A percentile compares a stretch with the other conserved stretches of the same genome.
Evolutionary conservation across 2,797 vertebrate species (phyloP).

Genomic region (Erethizon dorsatum): DNA sequence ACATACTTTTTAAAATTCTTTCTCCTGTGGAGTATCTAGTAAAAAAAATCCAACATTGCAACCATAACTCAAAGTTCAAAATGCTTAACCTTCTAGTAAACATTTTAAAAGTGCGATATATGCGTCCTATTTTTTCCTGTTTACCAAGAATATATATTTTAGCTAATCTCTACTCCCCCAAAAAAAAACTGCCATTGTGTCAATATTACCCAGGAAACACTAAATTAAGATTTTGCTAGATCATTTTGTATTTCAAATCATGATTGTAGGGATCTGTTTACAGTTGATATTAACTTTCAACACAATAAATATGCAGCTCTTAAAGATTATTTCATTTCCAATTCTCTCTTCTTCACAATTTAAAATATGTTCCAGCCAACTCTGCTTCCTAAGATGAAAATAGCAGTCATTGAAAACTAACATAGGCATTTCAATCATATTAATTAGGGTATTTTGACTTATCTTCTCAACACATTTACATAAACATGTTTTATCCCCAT

Average conservation of each 20-base stretch:
- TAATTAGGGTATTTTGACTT: conserved; percentile 16
- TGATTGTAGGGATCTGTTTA: background rate
- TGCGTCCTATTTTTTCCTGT: background rate
- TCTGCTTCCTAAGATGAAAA: conserved; percentile 21
- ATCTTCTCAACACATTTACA: background rate
- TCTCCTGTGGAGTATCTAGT: background rate
- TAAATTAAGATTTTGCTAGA: background rate
- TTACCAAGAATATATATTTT: conserved; percentile 22
- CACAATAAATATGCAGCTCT: background rate
- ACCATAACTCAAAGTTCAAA: conserved; percentile 47
- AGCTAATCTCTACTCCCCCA: background rate
- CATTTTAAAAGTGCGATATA: background rate
- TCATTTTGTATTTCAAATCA: conserved; percentile 33
- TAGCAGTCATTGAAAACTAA: background rate
- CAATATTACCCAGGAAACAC: background rate
- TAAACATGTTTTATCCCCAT: background rate
- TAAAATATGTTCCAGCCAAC: background rate
- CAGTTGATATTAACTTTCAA: background rate
- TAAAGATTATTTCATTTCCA: background rate
- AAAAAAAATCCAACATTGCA: conserved; percentile 3
- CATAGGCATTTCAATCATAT: background rate
- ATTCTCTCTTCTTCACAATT: conserved; percentile 31
- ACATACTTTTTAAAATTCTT: background rate
- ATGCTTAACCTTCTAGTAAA: conserved; percentile 29
- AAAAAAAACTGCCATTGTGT: background rate